These are phyloP conservation scores for Choreutis nemorana DNA, from an alignment of 2,888 invertebrate genomes.

Conservation along the genomic window DNA sequence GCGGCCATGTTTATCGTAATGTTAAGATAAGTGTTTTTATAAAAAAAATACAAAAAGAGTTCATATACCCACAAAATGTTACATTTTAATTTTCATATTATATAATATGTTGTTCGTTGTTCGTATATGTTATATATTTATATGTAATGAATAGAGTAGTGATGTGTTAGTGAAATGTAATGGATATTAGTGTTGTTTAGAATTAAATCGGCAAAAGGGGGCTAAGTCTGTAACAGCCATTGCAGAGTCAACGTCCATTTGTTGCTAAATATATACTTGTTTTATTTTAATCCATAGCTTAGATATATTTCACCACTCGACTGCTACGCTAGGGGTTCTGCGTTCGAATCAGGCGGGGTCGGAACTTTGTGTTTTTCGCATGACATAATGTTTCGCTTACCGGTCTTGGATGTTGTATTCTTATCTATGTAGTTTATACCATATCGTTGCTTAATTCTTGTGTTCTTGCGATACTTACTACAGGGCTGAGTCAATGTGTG, in stretches of 20 bases:
- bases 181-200: slow-evolving; percentile 13
- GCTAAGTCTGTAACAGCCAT: slow-evolving; percentile 53
- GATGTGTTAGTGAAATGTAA: slow-evolving; percentile 16
- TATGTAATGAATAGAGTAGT: slow-evolving; percentile 4
- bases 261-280: slow-evolving; percentile 21
- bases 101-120: slow-evolving; percentile 13
- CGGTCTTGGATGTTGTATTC: no score
- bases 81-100: slow-evolving; percentile 12
- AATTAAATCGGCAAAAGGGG: slow-evolving; percentile 40
- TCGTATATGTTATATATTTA: slow-evolving; percentile 13
- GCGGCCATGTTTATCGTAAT: no score
- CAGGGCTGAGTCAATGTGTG: no score
- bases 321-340: no score
- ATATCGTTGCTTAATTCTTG: no score
- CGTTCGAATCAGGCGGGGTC: no score
- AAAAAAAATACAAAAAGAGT: slow-evolving; percentile 40
- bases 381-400: no score
- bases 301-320: no score
- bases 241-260: slow-evolving; percentile 44
- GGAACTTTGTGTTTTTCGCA: no score
- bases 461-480: no score
- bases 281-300: slow-evolving; percentile 20
- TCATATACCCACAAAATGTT: slow-evolving; percentile 50
- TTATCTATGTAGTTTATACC: no score
- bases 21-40: slow-evolving; percentile 42